phyloP scores from a whole-genome alignment of 1,140 invertebrate species.

The Bilobella aurantiaca region DNA sequence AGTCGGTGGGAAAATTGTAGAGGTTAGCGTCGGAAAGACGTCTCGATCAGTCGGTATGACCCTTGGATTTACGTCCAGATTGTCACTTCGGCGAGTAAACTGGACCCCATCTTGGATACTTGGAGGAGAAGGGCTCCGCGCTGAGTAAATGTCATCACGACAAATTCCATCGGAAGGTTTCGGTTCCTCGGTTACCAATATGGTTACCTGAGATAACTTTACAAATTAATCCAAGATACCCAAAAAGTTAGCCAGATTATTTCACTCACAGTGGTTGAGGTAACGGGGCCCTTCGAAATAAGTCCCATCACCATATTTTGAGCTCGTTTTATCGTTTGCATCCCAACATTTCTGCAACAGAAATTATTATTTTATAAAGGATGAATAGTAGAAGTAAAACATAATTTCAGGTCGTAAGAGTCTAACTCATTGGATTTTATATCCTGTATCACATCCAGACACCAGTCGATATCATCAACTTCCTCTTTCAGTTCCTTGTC shows the following conservation, averaged over 20 bases:
- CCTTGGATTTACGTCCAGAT: background rate
- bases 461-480: constrained; percentile 15
- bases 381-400: background rate
- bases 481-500: constrained; percentile 14
- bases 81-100: background rate
- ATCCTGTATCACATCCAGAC: constrained; percentile 6
- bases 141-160: background rate
- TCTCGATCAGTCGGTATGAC: constrained; percentile 2
- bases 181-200: background rate
- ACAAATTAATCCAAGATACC: too few species aligned
- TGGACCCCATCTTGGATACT: background rate
- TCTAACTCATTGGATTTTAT: constrained; percentile 3
- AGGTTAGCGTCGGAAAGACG: background rate
- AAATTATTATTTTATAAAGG: too few species aligned
- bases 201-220: background rate
- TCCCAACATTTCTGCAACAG: background rate
- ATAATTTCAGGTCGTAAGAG: background rate
- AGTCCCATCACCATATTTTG: background rate
- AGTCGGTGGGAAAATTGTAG: too few species aligned
- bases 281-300: background rate
- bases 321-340: background rate
- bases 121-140: background rate
- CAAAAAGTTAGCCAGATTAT: too few species aligned
- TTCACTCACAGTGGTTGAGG: background rate
- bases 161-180: background rate